Evolutionary conservation across 2,797 vertebrate genomes (phyloP), one percentile per base, ranked within the genome.

Genomic region (Petrocephalus sullivani): DNA sequence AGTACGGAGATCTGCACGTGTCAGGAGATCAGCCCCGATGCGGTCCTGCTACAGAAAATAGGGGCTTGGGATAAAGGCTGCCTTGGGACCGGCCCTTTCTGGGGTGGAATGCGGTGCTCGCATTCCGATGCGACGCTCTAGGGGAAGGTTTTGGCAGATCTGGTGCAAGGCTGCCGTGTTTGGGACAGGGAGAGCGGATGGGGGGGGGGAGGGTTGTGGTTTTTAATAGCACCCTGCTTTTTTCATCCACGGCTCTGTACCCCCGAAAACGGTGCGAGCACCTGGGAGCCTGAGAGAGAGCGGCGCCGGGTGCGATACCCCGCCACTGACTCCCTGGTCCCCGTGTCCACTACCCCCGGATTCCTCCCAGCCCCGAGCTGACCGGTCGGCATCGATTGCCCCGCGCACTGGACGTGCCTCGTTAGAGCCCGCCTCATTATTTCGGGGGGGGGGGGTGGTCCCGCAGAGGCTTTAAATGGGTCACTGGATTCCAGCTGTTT

Each of bases 401-500:
- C 71, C 37, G 71, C 71, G 0, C 8, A 37, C 14, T 7, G 71
- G 37, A 41, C 71, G 33, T 78, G 71, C 71, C 37, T 78, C 71
- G 71, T 78, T 75, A 75, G 41, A 2, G 33, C 14, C 67, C 33
- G 21, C 33, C 67, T 75, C 28, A 9, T 75, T 78, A 78, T 78
- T 19, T 46, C 71, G 16, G 23, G 9, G 9, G 23, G 61, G 16
- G 28, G 12, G 67, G 49, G 16, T 19, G 81, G 46, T 23, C 21
- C 82, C n/a, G 21, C 49, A 14, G 49, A 54, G 23, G n/a, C 23
- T 54, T 54, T n/a, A 78, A 46, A 46, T 78, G 71, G 71, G 71
- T 46, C 37, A 16, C 71, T n/a, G 71, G 71, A 78, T 54, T 85
- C 84, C 84, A 41, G 84, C 53, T 85, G 84, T 83, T 83, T 83